Base-by-base conservation (phyloP, 2,797 vertebrate genomes). In the Vireo griseus region DNA sequence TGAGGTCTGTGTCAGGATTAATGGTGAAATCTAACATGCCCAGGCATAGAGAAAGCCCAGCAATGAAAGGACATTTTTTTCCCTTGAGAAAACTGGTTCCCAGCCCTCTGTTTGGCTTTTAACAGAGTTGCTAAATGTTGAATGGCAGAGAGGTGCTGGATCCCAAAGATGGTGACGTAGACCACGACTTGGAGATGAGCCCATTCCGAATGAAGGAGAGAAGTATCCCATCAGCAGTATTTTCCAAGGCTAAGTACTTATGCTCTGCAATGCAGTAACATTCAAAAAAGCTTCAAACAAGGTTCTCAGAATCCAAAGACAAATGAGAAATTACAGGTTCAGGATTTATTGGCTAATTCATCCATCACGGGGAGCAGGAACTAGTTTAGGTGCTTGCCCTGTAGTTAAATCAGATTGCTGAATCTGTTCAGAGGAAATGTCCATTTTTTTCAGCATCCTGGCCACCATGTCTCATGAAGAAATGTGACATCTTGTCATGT, bases 61-160 rank as follows among this genome's bases (percentile, higher is more conserved):
- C 58, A 86, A 94, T 72, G 47, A 92, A 92, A 95, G 58, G 76
- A 76, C 73, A 65, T 35, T 55, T 86, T 93, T 94, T 96, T 88
- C 96, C 92, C 91, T 90, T 94, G 95, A 96, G 95, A 94, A 92
- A 95, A 84, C 51, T 75, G 50, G 72, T 96, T 97, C 93, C 87
- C 95, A 96, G 92, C 78, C 78, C 31, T 86, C 82, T 90, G 45
- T 77, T 92, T 88, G 73, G 58, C 44, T 90, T 94, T 86, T 86
- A 55, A 44, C 58, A 81, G 81, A 35, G n/a, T 48, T 91, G 66
- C 66, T 90, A 66, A 78, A 86, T 45, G 48, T 47, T 92, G 79
- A 96, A 88, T 86, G 79, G 81, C 48, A 55, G 58, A 88, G 79
- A 50, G 48, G 66, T 0, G 14, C 79, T 78, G 62, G 55, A 97